Percentiles rank a stretch among this genome's conserved stretches.
These are phyloP conservation scores for Amniataba percoides DNA, from an alignment of 2,797 vertebrate genomes.

Conservation along the genomic window DNA sequence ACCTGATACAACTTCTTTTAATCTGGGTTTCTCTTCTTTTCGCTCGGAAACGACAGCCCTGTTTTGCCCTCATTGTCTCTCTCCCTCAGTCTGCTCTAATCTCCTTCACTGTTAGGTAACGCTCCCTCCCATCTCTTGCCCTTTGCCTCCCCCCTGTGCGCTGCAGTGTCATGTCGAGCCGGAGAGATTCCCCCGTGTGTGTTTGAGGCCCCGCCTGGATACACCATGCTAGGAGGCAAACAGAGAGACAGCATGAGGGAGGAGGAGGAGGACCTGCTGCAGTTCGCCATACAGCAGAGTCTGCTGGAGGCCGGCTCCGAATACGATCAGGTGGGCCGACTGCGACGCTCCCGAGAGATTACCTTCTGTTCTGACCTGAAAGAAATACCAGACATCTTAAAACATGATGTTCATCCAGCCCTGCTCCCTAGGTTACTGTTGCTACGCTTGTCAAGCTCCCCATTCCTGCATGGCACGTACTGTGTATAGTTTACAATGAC, in stretches of 20 bases:
- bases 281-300: slow-evolving; percentile 98
- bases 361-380: background rate
- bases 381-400: background rate
- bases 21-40: slow-evolving; percentile 10
- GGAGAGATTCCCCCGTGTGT: slow-evolving; percentile 93
- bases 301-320: slow-evolving; percentile 96
- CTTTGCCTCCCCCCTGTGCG: slow-evolving; percentile 49
- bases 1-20: background rate
- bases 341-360: background rate
- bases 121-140: slow-evolving; percentile 45
- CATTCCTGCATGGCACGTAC: background rate
- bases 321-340: slow-evolving; percentile 91
- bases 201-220: slow-evolving; percentile 93
- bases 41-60: background rate
- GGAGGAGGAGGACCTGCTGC: slow-evolving; percentile 95
- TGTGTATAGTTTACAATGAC: background rate
- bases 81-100: background rate
- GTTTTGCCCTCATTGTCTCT: background rate
- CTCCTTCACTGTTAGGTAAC: slow-evolving; percentile 42
- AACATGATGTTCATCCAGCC: background rate
- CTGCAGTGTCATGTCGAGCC: slow-evolving; percentile 90
- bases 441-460: background rate
- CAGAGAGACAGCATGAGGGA: slow-evolving; percentile 92
- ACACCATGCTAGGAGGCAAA: slow-evolving; percentile 92
- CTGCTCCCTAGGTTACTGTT: background rate